Base-by-base conservation (phyloP, 2,113 vertebrate genomes). In the Catharus fuscescens region DNA sequence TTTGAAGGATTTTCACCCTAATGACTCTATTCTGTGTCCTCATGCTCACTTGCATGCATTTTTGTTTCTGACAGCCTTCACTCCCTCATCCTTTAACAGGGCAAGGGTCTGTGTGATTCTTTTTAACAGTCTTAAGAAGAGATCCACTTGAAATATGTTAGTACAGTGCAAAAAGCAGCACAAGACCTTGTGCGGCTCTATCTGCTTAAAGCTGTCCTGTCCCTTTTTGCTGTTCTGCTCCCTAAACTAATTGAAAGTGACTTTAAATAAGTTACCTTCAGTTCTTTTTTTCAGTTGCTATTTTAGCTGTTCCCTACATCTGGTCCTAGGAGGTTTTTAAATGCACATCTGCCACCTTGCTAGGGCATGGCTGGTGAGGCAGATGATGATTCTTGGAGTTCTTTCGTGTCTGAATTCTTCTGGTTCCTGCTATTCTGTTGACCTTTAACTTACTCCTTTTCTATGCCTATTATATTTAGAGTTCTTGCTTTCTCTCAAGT, bases 161-260 rank as follows among this genome's bases (percentile, higher is more conserved):
- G 54, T 21, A 14, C 26, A 44, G 36, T 47, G 44, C 3, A 8
- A 54, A 91, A 90, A 88, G 47, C 5, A 0, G 56, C 26, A 14
- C 32, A 76, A 83, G 72, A 70, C 44, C 70, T 74, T 74, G 21
- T 54, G 69, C 77, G 89, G 38, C 59, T 86, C 1, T 65, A 23
- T 62, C 67, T 86, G 14, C 82, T 90, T 88, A 92, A 84, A 93
- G 80, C 62, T 88, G 20, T n/a, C 34, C 52, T 36, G 12, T 62
- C 56, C 60, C 5, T 90, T 92, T 92, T 80, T 86, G 79, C 59
- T 70, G 12, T 88, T 92, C 82, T 86, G 90, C 80, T 83, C 36
- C 85, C 94, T 94, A 83, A 82, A 77, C 67, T 88, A 80, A 83
- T 80, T 90, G 52, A 74, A 94, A 93, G 38, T 74, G 64, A 80